Evolutionary conservation across 2,888 invertebrate species (phyloP), one percentile per base, ranked within the genome.

Genomic region (Coelinius sp.): DNA sequence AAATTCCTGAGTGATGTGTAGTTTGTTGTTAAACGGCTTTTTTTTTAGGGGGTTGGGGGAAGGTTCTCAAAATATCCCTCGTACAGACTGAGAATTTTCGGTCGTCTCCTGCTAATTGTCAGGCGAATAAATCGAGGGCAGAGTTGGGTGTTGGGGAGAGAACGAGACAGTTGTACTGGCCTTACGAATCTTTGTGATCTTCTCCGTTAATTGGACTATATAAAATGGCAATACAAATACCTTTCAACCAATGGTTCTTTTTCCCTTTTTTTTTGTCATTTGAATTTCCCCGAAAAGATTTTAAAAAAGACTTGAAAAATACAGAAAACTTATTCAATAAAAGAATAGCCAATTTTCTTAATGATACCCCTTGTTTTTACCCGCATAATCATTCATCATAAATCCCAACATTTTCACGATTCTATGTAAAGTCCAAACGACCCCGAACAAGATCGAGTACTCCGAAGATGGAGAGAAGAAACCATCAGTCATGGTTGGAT

Each of bases 41-140:
- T 31, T 59, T 27, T 56, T 17, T 17, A 22, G 10, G 35, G 10
- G 6, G n/a, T n/a, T n/a, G n/a, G n/a, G n/a, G 41, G 41, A 41
- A 12, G n/a, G n/a, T n/a, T 56, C 49, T 59, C 59, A 44, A 68
- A 68, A 62, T 59, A 68, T 68, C 22, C n/a, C 41, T 35, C 20
- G 63, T 63, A 7, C 38, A 20, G 10, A 22, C 27, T 24, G 27
- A 22, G 59, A 59, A 31, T 35, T 59, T 20, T 31, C 20, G 46
- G 46, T 49, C 20, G 69, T 71, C 35, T 65, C 67, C 75, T 64
- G 78, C 82, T 83, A 84, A 83, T 84, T 84, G 83, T 83, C 83
- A 84, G 83, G 79, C 81, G 78, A 78, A 82, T 81, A 83, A 82
- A 84, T 83, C 77, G 81, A 77, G 72, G 74, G 46, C 41, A 56